Evolutionary conservation across 2,113 vertebrate species (phyloP).

Genomic region (Gadus chalcogrammus): DNA sequence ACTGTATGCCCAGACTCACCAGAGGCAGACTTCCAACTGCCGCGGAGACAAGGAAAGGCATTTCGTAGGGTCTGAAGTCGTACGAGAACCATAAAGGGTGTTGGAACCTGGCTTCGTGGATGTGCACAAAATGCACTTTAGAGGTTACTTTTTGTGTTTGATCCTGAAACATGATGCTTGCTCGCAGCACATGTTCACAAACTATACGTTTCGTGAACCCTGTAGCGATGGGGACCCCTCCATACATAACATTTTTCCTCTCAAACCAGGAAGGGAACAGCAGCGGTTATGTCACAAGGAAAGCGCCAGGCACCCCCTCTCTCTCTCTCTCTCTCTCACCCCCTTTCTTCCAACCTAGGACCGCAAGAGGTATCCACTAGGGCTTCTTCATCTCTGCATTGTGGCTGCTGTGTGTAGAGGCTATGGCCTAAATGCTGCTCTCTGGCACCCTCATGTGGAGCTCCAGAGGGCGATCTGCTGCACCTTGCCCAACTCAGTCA

Average conservation of each 20-base stretch:
- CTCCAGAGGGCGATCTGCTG: constrained; percentile 88
- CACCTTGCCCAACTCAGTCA: constrained; percentile 89
- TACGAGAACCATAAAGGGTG: constrained; percentile 49
- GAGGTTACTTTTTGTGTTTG: constrained; percentile 58
- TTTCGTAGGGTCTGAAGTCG: constrained; percentile 56
- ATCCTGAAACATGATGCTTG: constrained; percentile 57
- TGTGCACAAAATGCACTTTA: constrained; percentile 45
- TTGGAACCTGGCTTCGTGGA: constrained; percentile 46
- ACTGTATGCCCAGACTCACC: constrained; percentile 49
- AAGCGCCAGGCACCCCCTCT: constrained; percentile 15
- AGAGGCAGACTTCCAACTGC: constrained; percentile 47
- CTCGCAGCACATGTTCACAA: constrained; percentile 42
- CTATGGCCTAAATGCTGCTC: constrained; percentile 29
- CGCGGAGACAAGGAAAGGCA: constrained; percentile 58
- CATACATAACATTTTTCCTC: background rate
- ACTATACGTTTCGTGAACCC: constrained; percentile 2
- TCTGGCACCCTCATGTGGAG: constrained; percentile 71
- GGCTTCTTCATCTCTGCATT: constrained; percentile 1
- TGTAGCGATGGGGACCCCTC: too few relatives aligned
- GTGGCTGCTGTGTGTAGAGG: constrained; percentile 4
- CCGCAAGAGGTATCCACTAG: background rate
- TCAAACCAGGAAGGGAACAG: constrained; percentile 15
- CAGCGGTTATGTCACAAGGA: constrained; percentile 33
- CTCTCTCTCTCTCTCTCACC: background rate
- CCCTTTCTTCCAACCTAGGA: background rate